Evolutionary conservation across 2,797 vertebrate genomes (phyloP).

Genomic region (Discoglossus pictus): DNA sequence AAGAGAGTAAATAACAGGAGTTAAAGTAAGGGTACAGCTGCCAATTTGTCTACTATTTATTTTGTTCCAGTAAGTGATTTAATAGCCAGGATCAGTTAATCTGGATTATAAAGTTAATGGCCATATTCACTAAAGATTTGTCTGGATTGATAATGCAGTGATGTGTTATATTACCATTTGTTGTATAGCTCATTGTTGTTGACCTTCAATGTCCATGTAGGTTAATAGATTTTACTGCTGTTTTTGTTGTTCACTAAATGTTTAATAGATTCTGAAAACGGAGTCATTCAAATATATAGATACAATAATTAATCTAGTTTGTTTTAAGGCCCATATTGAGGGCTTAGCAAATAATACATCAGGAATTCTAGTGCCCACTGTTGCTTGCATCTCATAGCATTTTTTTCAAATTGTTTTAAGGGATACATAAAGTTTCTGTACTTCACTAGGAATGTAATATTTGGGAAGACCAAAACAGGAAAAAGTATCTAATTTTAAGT

Average conservation of each 20-base stretch:
- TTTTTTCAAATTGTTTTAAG: no score
- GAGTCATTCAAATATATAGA: background rate
- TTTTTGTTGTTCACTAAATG: background rate
- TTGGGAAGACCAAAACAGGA: no score
- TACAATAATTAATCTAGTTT: no score
- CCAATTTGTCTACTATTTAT: constrained; percentile 30
- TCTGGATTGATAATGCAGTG: constrained; percentile 15
- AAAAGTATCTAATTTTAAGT: no score
- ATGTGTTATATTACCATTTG: constrained; percentile 13
- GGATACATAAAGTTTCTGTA: no score
- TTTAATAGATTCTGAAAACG: background rate
- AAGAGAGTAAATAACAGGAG: no score
- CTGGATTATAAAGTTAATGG: constrained; percentile 22
- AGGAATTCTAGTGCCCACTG: no score
- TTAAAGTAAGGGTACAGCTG: no score
- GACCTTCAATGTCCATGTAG: constrained; percentile 10
- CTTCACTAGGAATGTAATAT: no score
- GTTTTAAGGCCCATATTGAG: no score
- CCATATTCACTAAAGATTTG: constrained; percentile 13
- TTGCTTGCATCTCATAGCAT: no score
- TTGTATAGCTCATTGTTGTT: constrained; percentile 18
- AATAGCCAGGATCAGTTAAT: constrained; percentile 20
- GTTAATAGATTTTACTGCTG: constrained; percentile 11
- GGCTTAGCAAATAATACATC: no score
- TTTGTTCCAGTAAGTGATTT: constrained; percentile 20